phyloP scores from a whole-genome alignment of 2,113 vertebrate genomes.

The Sorex fumeus region DNA sequence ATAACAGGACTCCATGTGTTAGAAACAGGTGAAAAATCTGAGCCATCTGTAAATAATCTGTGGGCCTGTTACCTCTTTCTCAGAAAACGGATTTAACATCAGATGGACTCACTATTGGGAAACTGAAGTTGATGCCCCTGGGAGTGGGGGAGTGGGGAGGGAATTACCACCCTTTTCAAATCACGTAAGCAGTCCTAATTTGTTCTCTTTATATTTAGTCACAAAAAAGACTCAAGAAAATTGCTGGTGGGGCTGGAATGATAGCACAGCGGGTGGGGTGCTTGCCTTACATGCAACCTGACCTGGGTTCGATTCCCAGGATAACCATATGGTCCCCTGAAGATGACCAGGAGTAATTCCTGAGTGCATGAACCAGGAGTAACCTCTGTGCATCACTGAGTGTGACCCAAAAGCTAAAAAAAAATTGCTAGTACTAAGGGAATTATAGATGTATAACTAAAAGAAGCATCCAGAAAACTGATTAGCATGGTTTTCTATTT shows the following conservation, averaged over 20 bases:
- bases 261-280: too few species aligned
- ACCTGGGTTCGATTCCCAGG: too few species aligned
- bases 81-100: constrained; percentile 20
- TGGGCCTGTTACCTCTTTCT: background rate
- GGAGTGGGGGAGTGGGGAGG: background rate
- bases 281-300: too few species aligned
- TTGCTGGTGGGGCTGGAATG: too few species aligned
- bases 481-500: constrained; percentile 2
- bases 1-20: background rate
- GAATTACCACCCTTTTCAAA: background rate
- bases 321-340: too few species aligned
- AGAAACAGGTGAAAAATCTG: background rate
- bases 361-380: too few species aligned
- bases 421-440: background rate
- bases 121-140: background rate
- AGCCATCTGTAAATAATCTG: constrained; percentile 16
- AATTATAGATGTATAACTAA: background rate
- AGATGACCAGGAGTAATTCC: too few species aligned
- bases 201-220: background rate
- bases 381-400: too few species aligned
- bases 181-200: background rate
- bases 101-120: background rate
- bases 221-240: background rate
- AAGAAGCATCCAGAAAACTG: background rate
- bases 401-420: too few species aligned